Base-by-base conservation (phyloP, 2,113 vertebrate genomes). In the Agapornis roseicollis region DNA sequence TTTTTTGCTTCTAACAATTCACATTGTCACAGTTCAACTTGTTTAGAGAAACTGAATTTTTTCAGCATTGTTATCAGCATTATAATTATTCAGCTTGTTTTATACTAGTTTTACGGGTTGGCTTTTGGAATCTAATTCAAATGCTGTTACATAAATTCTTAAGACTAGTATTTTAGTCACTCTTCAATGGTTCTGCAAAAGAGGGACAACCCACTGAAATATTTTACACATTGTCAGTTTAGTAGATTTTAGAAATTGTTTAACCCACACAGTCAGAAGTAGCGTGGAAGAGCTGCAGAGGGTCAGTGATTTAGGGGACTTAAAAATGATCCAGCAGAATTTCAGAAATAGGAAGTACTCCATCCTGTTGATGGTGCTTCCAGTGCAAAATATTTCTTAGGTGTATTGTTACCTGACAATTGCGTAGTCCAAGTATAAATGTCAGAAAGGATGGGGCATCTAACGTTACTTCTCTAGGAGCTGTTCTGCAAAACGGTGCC, bases 381-480 rank as follows among this genome's bases (percentile, higher is more conserved):
- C 39, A 39, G 12, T 68, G 61, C n/a, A 42, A 52, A 85, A n/a
- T 33, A 37, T 42, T 84, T 84, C 25, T 60, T 52, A 49, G 13
- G 4, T 61, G 24, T 82, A 42, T 25, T 70, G 44, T 86, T 58
- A 61, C 73, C 41, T 85, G 44, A 8, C 23, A 55, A 19, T 42
- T 84, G 25, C 17, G 12, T 60, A 29, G 15, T n/a, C 6, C 68
- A 68, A 81, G 23, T 12, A 31, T 53, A 68, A 63, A 50, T 70
- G 19, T 52, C n/a, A 63, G 49, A 80, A 86, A 46, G n/a, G 27
- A 37, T 56, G 44, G 8, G 10, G 3, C n/a, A 64, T 60, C 28
- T 77, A 18, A 29, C 1, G 3, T 56, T 65, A 22, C n/a, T 86
- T 28, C 22, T 88, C 0, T 0, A n/a, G 56, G 20, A 76, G 29